Conservation (phyloP, 1,140 invertebrate genomes). For the Zaprionus kolodkinae region DNA sequence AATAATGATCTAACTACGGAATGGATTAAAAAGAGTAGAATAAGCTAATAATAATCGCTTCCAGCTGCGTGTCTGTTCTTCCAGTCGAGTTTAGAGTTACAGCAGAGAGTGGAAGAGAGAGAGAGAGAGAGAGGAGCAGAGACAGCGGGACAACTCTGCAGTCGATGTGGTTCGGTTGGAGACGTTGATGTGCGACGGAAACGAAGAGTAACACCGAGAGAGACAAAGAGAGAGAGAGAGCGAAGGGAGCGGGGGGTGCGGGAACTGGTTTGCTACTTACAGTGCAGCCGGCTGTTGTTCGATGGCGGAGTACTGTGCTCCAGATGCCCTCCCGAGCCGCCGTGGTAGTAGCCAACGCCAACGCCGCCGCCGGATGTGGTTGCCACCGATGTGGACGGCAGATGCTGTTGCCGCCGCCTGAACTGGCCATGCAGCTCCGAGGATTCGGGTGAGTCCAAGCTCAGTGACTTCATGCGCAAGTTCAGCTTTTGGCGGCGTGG, state of each 20-base stretch:
- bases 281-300: constrained; percentile 84
- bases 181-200: constrained; percentile 12
- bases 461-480: constrained; percentile 98
- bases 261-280: constrained; percentile 81
- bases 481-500: constrained; percentile 97
- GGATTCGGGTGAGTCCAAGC: constrained; percentile 97
- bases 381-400: constrained; percentile 53
- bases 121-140: constrained; percentile 1
- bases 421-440: constrained; percentile 91
- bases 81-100: constrained; percentile 27
- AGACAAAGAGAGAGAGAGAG: not conserved
- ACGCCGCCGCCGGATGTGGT: constrained; percentile 53
- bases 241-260: constrained; percentile 30
- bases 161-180: constrained; percentile 12
- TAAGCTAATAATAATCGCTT: not conserved
- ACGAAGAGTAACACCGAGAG: not conserved
- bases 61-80: constrained; percentile 15
- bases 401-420: constrained; percentile 86
- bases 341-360: constrained; percentile 82
- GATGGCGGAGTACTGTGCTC: constrained; percentile 85
- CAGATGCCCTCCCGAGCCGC: constrained; percentile 84
- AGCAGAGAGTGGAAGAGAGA: constrained; percentile 13
- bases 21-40: constrained; percentile 12
- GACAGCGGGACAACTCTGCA: constrained; percentile 44
- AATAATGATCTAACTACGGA: constrained; percentile 22